Evolutionary conservation across 2,797 vertebrate species (phyloP).

Genomic region (Squalus acanthias): DNA sequence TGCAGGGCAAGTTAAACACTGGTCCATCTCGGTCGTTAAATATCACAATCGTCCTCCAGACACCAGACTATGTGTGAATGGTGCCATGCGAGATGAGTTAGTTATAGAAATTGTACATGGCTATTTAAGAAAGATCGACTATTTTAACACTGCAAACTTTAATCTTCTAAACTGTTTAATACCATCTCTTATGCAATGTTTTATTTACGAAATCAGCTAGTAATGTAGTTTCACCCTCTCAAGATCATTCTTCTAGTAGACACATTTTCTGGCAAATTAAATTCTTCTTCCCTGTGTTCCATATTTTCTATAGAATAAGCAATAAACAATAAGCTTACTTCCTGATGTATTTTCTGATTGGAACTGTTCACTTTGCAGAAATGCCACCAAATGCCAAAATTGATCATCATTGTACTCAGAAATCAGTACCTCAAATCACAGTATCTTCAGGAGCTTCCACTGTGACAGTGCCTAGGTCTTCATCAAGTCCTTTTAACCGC

Average conservation of each 20-base stretch:
- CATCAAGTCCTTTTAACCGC: conserved; percentile 71
- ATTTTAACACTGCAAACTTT: not conserved
- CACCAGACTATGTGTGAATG: not conserved
- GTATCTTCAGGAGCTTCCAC: conserved; percentile 69
- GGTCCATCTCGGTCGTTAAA: not conserved
- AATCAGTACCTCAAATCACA: conserved; percentile 81
- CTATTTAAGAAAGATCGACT: not conserved
- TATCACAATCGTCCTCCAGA: not conserved
- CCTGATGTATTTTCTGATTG: not conserved
- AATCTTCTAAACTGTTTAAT: not conserved
- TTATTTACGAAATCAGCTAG: not conserved
- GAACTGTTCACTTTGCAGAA: conserved; percentile 64
- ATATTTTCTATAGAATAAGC: not conserved
- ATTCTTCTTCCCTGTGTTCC: not conserved
- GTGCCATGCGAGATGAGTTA: not conserved
- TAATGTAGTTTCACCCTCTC: not conserved
- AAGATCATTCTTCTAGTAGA: not conserved
- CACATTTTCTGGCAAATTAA: not conserved
- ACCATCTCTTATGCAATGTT: not conserved
- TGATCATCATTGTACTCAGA: conserved; percentile 80
- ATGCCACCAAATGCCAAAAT: conserved; percentile 93
- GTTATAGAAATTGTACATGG: not conserved
- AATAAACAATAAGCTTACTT: not conserved
- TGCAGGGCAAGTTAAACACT: not conserved
- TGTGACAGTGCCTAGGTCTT: conserved; percentile 61